Evolutionary conservation across 2,113 vertebrate genomes (phyloP).

Genomic region (Crocuta crocuta): DNA sequence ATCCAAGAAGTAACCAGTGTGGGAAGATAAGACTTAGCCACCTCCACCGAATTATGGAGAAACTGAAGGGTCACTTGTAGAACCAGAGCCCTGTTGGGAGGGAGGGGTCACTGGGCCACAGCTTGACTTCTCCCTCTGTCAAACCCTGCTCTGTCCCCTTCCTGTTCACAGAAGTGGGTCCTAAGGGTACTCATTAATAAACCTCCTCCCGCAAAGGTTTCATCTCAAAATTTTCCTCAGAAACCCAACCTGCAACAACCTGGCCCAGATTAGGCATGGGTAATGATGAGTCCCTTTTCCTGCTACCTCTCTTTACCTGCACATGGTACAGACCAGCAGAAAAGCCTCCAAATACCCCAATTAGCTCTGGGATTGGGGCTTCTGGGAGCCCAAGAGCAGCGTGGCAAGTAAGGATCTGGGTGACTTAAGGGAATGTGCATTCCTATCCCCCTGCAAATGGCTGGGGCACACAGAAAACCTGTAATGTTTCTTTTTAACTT

Average conservation of each 20-base stretch:
- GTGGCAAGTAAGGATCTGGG: not conserved
- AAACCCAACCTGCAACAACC: not conserved
- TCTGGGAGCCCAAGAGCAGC: not conserved
- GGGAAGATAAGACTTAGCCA: not conserved
- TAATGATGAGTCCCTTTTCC: not conserved
- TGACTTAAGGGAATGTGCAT: not conserved
- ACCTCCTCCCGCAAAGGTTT: not conserved
- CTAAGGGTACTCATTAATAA: not conserved
- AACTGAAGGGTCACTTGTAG: not conserved
- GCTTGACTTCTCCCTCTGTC: not conserved
- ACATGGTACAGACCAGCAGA: not conserved
- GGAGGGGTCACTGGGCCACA: not conserved
- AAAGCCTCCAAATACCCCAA: not conserved
- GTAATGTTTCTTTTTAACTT: not conserved
- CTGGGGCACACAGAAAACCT: not conserved
- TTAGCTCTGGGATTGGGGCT: not conserved
- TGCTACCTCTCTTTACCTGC: not conserved
- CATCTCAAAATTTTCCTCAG: not conserved
- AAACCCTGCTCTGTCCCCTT: not conserved
- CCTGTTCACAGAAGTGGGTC: not conserved
- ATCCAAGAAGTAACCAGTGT: not conserved
- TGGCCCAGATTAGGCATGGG: not conserved
- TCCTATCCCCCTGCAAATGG: not conserved
- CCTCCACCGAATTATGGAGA: not conserved
- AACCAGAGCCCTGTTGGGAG: not conserved